Base-by-base conservation (phyloP, 2,797 vertebrate genomes). In the Cichlasoma orientale region DNA sequence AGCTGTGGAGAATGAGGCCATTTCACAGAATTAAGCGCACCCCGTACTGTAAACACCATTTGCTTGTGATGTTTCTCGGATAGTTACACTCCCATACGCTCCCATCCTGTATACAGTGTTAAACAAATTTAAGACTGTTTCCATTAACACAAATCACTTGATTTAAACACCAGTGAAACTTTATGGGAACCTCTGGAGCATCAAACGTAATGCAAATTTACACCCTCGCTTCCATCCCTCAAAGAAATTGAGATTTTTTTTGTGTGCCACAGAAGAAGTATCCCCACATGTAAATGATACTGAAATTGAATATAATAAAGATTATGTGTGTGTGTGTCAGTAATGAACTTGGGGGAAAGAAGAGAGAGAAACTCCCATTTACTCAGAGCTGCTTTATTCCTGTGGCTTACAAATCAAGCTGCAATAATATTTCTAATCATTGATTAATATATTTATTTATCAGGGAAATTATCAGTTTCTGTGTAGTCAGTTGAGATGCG, bases 21-120 rank as follows among this genome's bases (percentile, higher is more conserved):
- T 88, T 88, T 80, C 54, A 66, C 70, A 85, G 69, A 89, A 79
- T 88, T 83, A 90, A 86, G 80, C 72, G 56, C 75, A 68, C 70
- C 72, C 78, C 58, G 54, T 82, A 68, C 77, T 85, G 78, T 80
- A 83, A 82, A 83, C 82, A 78, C 44, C 63, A 86, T 88, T 86
- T 90, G 72, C 78, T 75, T 38, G 19, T 71, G 52, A 82, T 86
- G 82, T 69, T 77, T 79, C 72, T 75, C 79, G 57, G 52, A 77
- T 19, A 82, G 75, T 83, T 86, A 75, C 74, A 80, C 79, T 77
- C 83, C 58, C 79, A 77, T 73, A 68, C 57, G 41, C 59, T 53
- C 47, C 78, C 75, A 80, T 76, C 74, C 53, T 63, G 58, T 79
- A 59, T 54, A 83, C 75, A 56, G 14, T 3, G 69, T 75, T 77